phyloP scores from a whole-genome alignment of 2,888 invertebrate genomes.

The Chrysotoxum bicinctum region DNA sequence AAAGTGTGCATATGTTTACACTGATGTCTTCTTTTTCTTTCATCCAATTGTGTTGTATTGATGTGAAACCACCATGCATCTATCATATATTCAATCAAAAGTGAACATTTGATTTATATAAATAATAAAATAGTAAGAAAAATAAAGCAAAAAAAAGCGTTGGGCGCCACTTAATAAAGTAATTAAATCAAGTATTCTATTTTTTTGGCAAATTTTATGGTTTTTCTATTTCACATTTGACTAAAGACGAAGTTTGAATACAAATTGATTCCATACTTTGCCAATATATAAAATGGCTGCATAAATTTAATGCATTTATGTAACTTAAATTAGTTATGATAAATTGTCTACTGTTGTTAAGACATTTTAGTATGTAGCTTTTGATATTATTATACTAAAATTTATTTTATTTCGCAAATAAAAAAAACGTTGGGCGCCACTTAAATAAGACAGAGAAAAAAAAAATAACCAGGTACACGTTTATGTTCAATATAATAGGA shows the following conservation, averaged over 20 bases:
- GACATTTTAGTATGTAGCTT: neutral
- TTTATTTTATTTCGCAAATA: neutral
- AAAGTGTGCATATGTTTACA: neutral
- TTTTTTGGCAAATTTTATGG: neutral
- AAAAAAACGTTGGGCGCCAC: neutral
- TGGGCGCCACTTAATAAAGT: constrained; percentile 20
- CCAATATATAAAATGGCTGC: neutral
- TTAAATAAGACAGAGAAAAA: neutral
- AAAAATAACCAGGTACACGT: too few relatives aligned
- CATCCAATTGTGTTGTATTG: neutral
- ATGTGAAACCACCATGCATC: neutral
- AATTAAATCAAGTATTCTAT: neutral
- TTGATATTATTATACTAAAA: neutral
- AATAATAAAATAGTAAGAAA: too few relatives aligned
- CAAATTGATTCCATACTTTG: neutral
- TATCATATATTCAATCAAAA: neutral
- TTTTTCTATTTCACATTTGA: neutral
- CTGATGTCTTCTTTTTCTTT: neutral
- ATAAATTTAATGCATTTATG: neutral
- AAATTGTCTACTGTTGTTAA: neutral
- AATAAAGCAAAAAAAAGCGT: too few relatives aligned
- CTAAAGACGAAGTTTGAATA: neutral
- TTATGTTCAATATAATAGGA: too few relatives aligned
- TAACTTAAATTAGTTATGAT: neutral
- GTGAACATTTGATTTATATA: neutral